Evolutionary conservation across 2,797 vertebrate species (phyloP).

Genomic region (Loriculus beryllinus): DNA sequence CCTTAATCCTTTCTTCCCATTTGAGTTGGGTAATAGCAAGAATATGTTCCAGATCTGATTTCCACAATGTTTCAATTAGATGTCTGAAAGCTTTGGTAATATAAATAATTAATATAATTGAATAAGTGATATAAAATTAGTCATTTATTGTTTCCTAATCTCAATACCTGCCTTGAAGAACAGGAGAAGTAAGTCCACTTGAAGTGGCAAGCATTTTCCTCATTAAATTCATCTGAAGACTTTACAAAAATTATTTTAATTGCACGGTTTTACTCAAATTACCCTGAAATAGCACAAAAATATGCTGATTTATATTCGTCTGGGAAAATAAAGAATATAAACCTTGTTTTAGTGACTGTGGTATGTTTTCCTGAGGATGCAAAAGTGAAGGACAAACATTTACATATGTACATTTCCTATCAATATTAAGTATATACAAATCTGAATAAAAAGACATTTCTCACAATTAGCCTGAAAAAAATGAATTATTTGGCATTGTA

Average conservation of each 20-base stretch:
- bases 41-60: not conserved
- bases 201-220: not conserved
- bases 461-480: not conserved
- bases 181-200: not conserved
- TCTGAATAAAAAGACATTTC: not conserved
- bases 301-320: conserved; percentile 13
- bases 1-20: not conserved
- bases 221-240: not conserved
- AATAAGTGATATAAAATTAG: not conserved
- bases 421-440: not conserved
- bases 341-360: not conserved
- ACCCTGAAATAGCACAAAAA: conserved; percentile 18
- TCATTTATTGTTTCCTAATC: not conserved
- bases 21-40: not conserved
- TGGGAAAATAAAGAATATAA: conserved; percentile 58
- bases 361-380: not conserved
- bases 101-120: not conserved
- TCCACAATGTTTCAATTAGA: not conserved
- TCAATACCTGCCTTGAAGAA: not conserved
- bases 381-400: not conserved
- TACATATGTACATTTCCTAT: not conserved
- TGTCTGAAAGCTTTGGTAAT: not conserved
- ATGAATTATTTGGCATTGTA: not conserved
- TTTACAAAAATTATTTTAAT: not conserved
- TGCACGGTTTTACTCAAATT: conserved; percentile 4